A percentile compares a stretch with the other conserved stretches of the same genome.
Conservation (phyloP, 1,140 invertebrate species). For the Lordiphosa mommai region DNA sequence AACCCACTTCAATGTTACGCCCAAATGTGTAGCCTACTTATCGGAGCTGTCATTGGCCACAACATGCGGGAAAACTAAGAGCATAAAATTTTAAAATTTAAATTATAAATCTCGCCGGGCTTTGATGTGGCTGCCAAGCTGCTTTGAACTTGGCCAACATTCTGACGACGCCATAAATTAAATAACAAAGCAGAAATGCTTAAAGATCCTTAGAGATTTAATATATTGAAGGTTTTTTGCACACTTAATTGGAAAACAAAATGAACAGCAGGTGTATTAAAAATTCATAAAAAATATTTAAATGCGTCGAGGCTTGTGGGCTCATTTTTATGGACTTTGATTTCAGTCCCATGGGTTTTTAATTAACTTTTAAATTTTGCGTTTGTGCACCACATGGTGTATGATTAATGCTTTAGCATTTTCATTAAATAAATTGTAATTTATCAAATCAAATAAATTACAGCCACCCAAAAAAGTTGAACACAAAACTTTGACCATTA, state of each 20-base stretch:
- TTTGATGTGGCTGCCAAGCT: slow-evolving; percentile 57
- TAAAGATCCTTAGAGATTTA: slow-evolving; percentile 7
- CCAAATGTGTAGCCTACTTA: slow-evolving; percentile 25
- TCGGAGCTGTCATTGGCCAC: slow-evolving; percentile 33
- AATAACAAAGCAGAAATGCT: slow-evolving; percentile 36
- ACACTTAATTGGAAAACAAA: slow-evolving; percentile 31
- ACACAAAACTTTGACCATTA: slow-evolving; percentile 65
- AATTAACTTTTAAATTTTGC: slow-evolving; percentile 56
- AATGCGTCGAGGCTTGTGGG: slow-evolving; percentile 4
- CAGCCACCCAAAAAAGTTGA: slow-evolving; percentile 22
- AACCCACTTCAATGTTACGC: slow-evolving; percentile 18
- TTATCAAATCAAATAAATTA: slow-evolving; percentile 75
- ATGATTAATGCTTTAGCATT: slow-evolving; percentile 68
- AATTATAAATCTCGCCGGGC: slow-evolving; percentile 36
- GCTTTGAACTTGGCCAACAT: slow-evolving; percentile 48
- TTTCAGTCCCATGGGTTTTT: slow-evolving; percentile 37
- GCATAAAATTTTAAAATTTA: slow-evolving; percentile 31
- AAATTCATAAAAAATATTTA: slow-evolving; percentile 35
- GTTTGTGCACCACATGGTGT: slow-evolving; percentile 59
- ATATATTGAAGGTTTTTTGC: slow-evolving; percentile 5
- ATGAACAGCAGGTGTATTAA: slow-evolving; percentile 45
- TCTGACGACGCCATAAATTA: slow-evolving; percentile 24
- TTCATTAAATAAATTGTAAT: slow-evolving; percentile 75
- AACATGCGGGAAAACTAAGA: slow-evolving; percentile 7
- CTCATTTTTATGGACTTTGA: slow-evolving; percentile 47